Conservation (phyloP, 2,797 vertebrate genomes). For the Oryzias sinensis region DNA sequence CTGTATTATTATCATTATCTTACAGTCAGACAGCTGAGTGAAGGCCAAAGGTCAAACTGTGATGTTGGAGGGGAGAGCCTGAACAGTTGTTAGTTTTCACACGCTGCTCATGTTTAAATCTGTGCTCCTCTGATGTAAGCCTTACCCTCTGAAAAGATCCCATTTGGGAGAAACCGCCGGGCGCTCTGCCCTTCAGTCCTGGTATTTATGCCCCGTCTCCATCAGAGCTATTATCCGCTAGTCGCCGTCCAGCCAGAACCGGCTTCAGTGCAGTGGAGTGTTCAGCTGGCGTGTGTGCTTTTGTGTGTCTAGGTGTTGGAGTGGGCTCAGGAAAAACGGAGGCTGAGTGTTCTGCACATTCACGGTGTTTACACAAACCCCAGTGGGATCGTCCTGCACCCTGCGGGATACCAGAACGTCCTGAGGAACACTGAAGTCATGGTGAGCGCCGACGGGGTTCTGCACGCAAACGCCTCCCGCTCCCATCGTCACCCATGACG, state of each 20-base stretch:
- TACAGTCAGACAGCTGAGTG: slow-evolving; percentile 11
- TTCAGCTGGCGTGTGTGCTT: slow-evolving; percentile 36
- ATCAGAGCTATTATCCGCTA: slow-evolving; percentile 69
- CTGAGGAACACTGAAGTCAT: slow-evolving; percentile 95
- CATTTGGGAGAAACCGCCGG: slow-evolving; percentile 10
- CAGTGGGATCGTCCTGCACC: slow-evolving; percentile 94
- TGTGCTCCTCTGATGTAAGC: slow-evolving; percentile 7
- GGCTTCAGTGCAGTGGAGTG: slow-evolving; percentile 69
- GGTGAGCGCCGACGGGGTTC: slow-evolving; percentile 74
- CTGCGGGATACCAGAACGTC: slow-evolving; percentile 95
- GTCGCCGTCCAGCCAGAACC: slow-evolving; percentile 68
- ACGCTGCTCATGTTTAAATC: slow-evolving; percentile 2
- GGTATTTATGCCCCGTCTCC: slow-evolving; percentile 77
- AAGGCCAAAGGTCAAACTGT: slow-evolving; percentile 38
- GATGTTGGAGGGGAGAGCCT: slow-evolving; percentile 33
- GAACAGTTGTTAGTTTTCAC: slow-evolving; percentile 52
- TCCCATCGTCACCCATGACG: not conserved
- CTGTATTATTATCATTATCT: too few relatives aligned
- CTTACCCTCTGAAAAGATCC: slow-evolving; percentile 6
- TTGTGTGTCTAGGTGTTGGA: slow-evolving; percentile 85
- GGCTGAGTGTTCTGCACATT: slow-evolving; percentile 92
- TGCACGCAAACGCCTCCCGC: too few relatives aligned
- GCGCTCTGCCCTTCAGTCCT: slow-evolving; percentile 65
- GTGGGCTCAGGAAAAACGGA: slow-evolving; percentile 95
- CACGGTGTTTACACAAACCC: slow-evolving; percentile 97